Conservation (phyloP, 2,888 invertebrate species). For the Camptogramma bilineatum region DNA sequence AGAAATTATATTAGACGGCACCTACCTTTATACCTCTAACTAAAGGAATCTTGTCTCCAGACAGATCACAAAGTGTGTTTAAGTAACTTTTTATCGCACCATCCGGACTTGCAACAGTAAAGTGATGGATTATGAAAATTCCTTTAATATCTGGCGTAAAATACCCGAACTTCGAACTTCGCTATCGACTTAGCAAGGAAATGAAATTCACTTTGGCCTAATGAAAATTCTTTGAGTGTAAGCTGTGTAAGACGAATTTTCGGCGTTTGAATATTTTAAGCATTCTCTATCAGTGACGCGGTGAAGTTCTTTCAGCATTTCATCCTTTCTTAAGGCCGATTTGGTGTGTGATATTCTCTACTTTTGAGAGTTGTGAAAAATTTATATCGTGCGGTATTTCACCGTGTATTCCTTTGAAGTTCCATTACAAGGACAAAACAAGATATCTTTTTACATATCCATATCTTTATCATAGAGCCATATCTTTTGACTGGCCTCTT, state of each 20-base stretch:
- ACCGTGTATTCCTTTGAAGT: too few species aligned
- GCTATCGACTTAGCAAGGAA: slow-evolving; percentile 67
- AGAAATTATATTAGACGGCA: too few species aligned
- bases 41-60: too few species aligned
- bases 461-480: too few species aligned
- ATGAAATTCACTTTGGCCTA: slow-evolving; percentile 78
- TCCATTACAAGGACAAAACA: too few species aligned
- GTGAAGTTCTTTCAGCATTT: slow-evolving; percentile 17
- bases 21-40: too few species aligned
- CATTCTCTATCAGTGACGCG: slow-evolving; percentile 33
- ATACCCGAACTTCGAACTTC: slow-evolving; percentile 65
- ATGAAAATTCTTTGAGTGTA: slow-evolving; percentile 78
- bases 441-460: too few species aligned
- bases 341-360: too few species aligned
- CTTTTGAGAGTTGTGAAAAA: too few species aligned
- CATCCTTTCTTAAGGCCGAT: not conserved
- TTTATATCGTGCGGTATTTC: too few species aligned
- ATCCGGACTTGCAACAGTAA: slow-evolving; percentile 45
- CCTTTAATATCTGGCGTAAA: slow-evolving; percentile 69
- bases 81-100: slow-evolving; percentile 40
- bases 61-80: too few species aligned
- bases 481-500: too few species aligned
- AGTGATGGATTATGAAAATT: slow-evolving; percentile 80
- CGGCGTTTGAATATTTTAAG: slow-evolving; percentile 48
- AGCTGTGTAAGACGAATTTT: slow-evolving; percentile 43